Base-by-base conservation (phyloP, 2,888 invertebrate species). In the Dasypogon diadema region DNA sequence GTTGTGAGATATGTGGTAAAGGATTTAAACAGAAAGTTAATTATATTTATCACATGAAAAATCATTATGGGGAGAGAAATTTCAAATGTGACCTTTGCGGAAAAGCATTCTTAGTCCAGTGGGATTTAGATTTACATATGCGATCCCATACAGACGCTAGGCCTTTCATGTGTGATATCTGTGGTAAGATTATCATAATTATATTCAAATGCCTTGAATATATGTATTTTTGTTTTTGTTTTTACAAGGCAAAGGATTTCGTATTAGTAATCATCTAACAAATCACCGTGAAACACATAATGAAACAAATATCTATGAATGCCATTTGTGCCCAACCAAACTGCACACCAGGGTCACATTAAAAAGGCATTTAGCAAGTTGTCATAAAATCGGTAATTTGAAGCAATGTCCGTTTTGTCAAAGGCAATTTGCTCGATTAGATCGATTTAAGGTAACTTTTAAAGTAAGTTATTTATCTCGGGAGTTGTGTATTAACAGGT, bases 31-130 rank as follows among this genome's bases (percentile, higher is more conserved):
- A 37, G n/a, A 72, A 72, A 21, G 26, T 55, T 2, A 72, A 55
- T 21, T 72, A 37, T 22, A 37, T 21, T 18, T 72, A 72, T 55
- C 72, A 72, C 37, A 72, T 72, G 72, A 72, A 72, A 56, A 72
- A 72, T 42, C 72, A 72, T 21, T 14, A 55, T 14, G 37, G 37
- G 12, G 22, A 55, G 3, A 34, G 72, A 14, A 14, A 30, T 34
- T 72, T 21, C 2, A 55, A 55, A 37, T 72, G 72, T 56, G 16
- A 30, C 5, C 0, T 55, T 14, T 72, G 72, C 55, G 18, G 16
- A 14, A 72, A 55, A 22, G 73, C 42, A 10, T 73, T 73, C 22
- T 10, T 73, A 30, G 22, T 37, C 6, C 14, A 56, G 16, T 56
- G 56, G 30, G 73, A 73, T 55, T 56, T 73, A 42, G 24, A 56